Evolutionary conservation across 2,113 vertebrate species (phyloP), one percentile per base, ranked within the genome.

Genomic region (Salminus brasiliensis): DNA sequence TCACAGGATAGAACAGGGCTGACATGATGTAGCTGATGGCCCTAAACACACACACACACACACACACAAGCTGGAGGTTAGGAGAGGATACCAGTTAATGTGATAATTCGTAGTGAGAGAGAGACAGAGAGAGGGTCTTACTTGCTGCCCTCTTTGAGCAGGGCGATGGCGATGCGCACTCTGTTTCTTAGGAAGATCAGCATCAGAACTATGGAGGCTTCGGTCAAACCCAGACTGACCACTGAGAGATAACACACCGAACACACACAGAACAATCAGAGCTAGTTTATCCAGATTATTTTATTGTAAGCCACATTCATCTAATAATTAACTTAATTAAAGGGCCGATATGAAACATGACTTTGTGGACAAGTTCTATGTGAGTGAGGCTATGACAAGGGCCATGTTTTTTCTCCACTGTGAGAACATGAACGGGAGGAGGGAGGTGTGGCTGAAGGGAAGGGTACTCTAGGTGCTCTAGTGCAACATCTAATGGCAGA

Each of bases 101-200:
- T 23, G 3, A 52, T 16, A 52, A 0, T 21, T 6, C 23, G 13
- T 11, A 49, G 12, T 47, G 11, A 41, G 12, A 21, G 32, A 68
- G 66, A n/a, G 12, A 68, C 4, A 68, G 15, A 18, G 43, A 36
- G 49, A 41, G 10, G 36, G 27, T 63, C 92, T 71, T 93, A 98
- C 97, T 91, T 96, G 94, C 97, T 98, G 16, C 95, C 96, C 90
- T 98, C 97, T 88, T 95, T 91, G 86, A 98, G 86, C 76, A 98
- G 87, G 32, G 93, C 90, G 78, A 98, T 94, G 27, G 97, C 95
- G 60, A 97, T 86, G 0, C 82, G 88, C 52, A 98, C 94, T 73
- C 95, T 90, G 73, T 90, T 92, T 84, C 96, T 93, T 49, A 98
- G 88, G 91, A 95, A 96, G 86, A 96, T 92, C 86, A 98, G 84